Evolutionary conservation across 2,797 vertebrate genomes (phyloP), one percentile per base, ranked within the genome.

Genomic region (Chelonia mydas): DNA sequence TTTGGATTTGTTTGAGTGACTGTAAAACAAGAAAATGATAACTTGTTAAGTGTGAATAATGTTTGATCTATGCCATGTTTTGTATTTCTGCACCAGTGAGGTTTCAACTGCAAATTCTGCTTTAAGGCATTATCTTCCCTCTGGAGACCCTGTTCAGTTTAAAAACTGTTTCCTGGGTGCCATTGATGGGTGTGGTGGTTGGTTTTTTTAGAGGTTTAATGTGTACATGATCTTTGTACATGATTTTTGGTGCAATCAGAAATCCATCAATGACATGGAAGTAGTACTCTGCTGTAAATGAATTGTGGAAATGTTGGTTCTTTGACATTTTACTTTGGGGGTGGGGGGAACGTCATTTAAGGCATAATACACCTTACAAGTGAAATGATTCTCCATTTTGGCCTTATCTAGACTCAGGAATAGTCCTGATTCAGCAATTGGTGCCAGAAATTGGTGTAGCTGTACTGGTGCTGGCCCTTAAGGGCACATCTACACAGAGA

Each of bases 231-330:
- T 76, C 89, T 85, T 31, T 37, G 11, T 53, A 27, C 51, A 41
- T 41, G 41, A 41, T 41, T 41, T 41, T 41, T 83, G 28, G 5
- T 81, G 25, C 23, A 49, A 0, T 61, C 72, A 80, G 31, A 8
- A 19, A 0, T 45, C 1, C 50, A 0, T 81, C 72, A n/a, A 0
- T 54, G 2, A 50, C 79, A 90, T 33, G 12, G 79, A 3, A 11
- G 6, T 79, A 82, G 13, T 82, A 28, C 57, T 59, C 50, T 94
- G 31, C 54, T 87, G 2, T 55, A 53, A 80, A 19, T 82, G 0
- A 3, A 83, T 93, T 90, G 57, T 83, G 55, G 45, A 94, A 82
- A 47, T 87, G 93, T 88, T 82, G 74, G 1, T 81, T 88, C 31
- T 93, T 68, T 57, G 50, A 17, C 16, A 61, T 61, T 12, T 31